Conservation (phyloP, 2,888 invertebrate species). For the Zhuqinia jingwanae region DNA sequence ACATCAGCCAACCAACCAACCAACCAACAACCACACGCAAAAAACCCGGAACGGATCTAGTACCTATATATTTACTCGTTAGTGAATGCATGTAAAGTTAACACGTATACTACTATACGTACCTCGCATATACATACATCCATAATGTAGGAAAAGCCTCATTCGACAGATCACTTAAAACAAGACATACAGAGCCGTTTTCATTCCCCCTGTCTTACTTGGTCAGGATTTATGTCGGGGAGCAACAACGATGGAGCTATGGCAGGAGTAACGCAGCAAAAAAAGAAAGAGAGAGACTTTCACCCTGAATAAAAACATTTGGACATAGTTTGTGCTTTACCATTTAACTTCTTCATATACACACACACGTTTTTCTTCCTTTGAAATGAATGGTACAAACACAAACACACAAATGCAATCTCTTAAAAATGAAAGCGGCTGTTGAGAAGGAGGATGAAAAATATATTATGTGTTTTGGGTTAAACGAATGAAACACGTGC, state of each 20-base stretch:
- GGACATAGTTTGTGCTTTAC: background rate
- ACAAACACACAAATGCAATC: conserved; percentile 18
- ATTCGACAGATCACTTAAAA: conserved; percentile 71
- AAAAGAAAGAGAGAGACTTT: conserved; percentile 21
- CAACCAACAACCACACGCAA: background rate
- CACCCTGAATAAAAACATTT: background rate
- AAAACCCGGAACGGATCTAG: background rate
- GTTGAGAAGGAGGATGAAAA: conserved; percentile 4
- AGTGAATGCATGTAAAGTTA: no score
- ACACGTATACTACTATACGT: no score
- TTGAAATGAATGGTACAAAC: background rate
- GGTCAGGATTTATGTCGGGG: conserved; percentile 68
- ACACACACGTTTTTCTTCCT: conserved; percentile 3
- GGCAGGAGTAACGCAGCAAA: background rate
- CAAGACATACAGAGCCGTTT: conserved; percentile 58
- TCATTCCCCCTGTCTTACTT: conserved; percentile 64
- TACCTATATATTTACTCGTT: background rate
- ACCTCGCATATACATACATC: background rate
- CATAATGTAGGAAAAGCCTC: conserved; percentile 29
- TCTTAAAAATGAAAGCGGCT: conserved; percentile 25
- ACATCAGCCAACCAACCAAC: conserved; percentile 16
- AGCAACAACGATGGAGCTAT: conserved; percentile 45
- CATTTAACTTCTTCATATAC: no score
- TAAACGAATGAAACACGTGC: conserved; percentile 55
- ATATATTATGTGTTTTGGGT: conserved; percentile 34